phyloP scores from a whole-genome alignment of 92 coral and sea anemone genomes.

The Bergia sp. region DNA sequence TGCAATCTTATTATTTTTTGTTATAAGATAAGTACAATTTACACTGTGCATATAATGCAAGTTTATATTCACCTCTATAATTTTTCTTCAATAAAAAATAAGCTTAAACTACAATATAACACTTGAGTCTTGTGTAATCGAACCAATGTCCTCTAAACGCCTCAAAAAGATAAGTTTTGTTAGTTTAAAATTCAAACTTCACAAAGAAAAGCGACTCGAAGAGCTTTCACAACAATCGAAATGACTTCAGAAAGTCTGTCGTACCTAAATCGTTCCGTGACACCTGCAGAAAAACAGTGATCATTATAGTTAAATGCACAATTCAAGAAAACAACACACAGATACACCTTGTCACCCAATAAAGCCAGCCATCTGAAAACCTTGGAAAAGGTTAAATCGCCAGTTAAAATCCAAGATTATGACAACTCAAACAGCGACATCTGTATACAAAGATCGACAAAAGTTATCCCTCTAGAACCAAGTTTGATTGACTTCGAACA shows the following conservation, averaged over 20 bases:
- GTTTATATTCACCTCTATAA: background rate
- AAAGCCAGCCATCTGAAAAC: background rate
- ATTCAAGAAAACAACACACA: no score
- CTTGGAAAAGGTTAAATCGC: conserved; percentile 22
- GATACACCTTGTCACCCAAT: no score
- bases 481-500: conserved; percentile 10
- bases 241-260: no score
- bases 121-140: background rate
- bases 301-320: no score
- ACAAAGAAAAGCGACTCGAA: background rate
- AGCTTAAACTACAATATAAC: conserved; percentile 59
- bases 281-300: no score
- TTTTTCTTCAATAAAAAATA: background rate
- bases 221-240: background rate
- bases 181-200: background rate
- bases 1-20: background rate
- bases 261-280: no score
- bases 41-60: background rate
- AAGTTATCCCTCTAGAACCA: conserved; percentile 1
- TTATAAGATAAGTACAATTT: conserved; percentile 1
- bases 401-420: conserved; percentile 13
- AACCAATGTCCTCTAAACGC: conserved; percentile 46
- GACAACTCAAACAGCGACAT: conserved; percentile 9
- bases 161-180: background rate
- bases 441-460: conserved; percentile 22